Percentiles rank a stretch among this genome's conserved stretches.
phyloP scores from a whole-genome alignment of 2,888 invertebrate genomes.

The Lepidochrysops patricia region DNA sequence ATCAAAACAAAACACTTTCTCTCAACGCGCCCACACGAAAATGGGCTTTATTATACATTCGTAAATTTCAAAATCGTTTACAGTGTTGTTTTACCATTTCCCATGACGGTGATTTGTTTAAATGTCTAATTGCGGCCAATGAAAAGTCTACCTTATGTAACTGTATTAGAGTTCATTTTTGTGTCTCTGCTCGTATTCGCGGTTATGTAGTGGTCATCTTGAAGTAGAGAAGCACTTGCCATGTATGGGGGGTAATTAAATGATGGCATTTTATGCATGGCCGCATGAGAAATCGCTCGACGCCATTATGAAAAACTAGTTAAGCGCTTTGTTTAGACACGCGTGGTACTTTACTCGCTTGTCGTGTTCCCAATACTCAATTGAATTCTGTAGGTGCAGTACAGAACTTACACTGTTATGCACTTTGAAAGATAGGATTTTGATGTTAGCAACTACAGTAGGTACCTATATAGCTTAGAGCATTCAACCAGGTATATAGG shows the following conservation, averaged over 20 bases:
- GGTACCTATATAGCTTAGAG: too few species aligned
- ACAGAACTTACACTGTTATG: too few species aligned
- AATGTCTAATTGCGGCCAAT: background rate
- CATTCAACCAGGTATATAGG: too few species aligned
- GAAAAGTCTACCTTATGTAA: background rate
- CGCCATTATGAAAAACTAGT: slow-evolving; percentile 59
- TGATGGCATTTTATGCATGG: slow-evolving; percentile 60
- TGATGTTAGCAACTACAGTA: too few species aligned
- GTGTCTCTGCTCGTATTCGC: slow-evolving; percentile 10
- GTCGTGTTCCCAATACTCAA: background rate
- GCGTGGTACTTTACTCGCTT: slow-evolving; percentile 23
- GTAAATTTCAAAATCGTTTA: background rate
- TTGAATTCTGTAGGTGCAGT: slow-evolving; percentile 11
- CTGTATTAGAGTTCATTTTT: slow-evolving; percentile 24
- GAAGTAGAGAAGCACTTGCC: slow-evolving; percentile 50
- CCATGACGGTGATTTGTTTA: slow-evolving; percentile 54
- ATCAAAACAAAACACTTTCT: slow-evolving; percentile 3
- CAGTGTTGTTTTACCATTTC: slow-evolving; percentile 37
- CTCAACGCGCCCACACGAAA: background rate
- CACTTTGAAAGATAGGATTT: too few species aligned
- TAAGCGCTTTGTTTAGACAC: slow-evolving; percentile 44
- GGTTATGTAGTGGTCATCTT: slow-evolving; percentile 42
- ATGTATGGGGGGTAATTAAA: slow-evolving; percentile 68
- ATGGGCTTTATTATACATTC: background rate
- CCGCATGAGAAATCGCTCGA: slow-evolving; percentile 61